Percentiles rank a stretch among this genome's conserved stretches.
Conservation (phyloP, 1,140 invertebrate species). For the Aphelenchoides avenae region DNA sequence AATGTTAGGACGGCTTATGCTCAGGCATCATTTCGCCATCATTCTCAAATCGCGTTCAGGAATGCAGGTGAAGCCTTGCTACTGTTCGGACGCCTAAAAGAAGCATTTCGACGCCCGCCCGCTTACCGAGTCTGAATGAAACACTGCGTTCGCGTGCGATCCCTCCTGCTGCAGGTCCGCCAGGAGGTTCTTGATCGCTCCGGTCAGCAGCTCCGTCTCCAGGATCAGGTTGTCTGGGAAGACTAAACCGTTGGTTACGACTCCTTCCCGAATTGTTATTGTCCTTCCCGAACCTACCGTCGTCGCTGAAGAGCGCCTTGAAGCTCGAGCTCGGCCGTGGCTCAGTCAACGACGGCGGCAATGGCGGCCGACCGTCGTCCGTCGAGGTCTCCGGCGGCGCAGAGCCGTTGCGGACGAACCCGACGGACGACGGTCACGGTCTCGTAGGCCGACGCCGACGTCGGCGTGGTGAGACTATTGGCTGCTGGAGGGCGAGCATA, state of each 20-base stretch:
- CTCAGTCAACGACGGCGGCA: not conserved
- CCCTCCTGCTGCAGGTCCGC: slow-evolving; percentile 31
- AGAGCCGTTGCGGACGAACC: slow-evolving; percentile 19
- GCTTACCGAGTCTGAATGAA: slow-evolving; percentile 43
- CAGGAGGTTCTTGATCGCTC: slow-evolving; percentile 46
- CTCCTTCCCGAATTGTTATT: too few species aligned
- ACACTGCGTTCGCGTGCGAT: slow-evolving; percentile 22
- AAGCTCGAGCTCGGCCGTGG: too few species aligned
- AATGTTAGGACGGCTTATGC: too few species aligned
- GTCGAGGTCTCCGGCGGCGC: slow-evolving; percentile 11
- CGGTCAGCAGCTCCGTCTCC: slow-evolving; percentile 49
- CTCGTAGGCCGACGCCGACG: too few species aligned
- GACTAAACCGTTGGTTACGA: too few species aligned
- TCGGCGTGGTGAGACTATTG: slow-evolving; percentile 12
- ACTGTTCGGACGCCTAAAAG: too few species aligned
- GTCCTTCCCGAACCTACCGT: slow-evolving; percentile 8
- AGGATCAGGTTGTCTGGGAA: slow-evolving; percentile 53
- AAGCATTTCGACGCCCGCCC: too few species aligned
- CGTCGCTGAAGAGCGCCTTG: slow-evolving; percentile 29
- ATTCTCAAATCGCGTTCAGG: too few species aligned
- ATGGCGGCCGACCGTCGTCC: not conserved
- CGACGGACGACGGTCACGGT: not conserved
- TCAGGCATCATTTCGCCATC: too few species aligned
- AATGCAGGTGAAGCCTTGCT: too few species aligned
- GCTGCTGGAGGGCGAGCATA: slow-evolving; percentile 4